Conservation (phyloP, 2,888 invertebrate species). For the Halictus quadricinctus region DNA sequence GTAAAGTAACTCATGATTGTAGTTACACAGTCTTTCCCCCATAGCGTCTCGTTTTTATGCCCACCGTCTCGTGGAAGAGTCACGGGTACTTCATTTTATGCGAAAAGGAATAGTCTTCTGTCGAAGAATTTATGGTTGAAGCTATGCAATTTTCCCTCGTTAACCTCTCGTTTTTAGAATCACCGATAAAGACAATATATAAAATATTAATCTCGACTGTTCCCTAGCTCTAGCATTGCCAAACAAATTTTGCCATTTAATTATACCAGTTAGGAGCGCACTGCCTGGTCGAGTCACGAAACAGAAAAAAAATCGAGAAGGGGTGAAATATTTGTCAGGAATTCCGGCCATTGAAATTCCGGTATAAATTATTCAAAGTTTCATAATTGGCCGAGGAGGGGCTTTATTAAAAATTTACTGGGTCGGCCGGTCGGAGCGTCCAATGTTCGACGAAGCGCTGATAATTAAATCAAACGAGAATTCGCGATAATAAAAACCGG, state of each 20-base stretch:
- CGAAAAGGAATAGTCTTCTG: no score
- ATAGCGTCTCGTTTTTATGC: no score
- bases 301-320: neutral
- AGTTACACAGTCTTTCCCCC: no score
- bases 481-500: neutral
- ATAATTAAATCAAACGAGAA: constrained; percentile 5
- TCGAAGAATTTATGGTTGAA: no score
- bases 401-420: constrained; percentile 3
- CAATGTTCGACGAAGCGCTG: neutral
- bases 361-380: neutral
- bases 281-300: neutral
- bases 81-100: no score
- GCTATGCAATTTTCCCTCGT: no score
- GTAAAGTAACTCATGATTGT: no score
- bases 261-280: neutral
- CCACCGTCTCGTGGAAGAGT: no score
- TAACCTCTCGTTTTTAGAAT: no score
- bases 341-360: neutral
- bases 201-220: no score
- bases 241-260: neutral
- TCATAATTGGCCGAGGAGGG: neutral
- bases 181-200: no score
- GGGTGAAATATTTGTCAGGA: neutral
- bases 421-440: neutral
- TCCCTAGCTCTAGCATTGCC: no score